phyloP scores from a whole-genome alignment of 2,888 invertebrate genomes.

The Mallateleia sp. region DNA sequence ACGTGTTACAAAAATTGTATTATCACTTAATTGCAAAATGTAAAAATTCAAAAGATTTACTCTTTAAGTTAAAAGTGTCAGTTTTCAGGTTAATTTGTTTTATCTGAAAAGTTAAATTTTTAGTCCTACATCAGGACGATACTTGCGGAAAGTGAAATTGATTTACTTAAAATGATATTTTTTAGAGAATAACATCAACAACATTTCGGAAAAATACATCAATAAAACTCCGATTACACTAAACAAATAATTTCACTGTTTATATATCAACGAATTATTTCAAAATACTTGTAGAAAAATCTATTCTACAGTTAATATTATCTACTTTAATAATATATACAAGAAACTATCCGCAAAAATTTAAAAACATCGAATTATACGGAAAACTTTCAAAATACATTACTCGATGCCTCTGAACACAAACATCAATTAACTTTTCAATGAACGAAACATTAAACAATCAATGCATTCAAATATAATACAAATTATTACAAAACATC shows the following conservation, averaged over 20 bases:
- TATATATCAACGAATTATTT: not conserved
- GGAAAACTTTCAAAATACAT: constrained; percentile 17
- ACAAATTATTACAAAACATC: constrained; percentile 28
- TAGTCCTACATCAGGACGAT: too few relatives aligned
- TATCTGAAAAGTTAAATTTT: too few relatives aligned
- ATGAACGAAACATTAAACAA: constrained; percentile 66
- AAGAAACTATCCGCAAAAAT: constrained; percentile 16
- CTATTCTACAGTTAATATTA: constrained; percentile 34
- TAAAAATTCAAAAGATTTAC: too few relatives aligned
- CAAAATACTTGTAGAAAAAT: constrained; percentile 5
- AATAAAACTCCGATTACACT: not conserved
- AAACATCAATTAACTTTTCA: constrained; percentile 20
- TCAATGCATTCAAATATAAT: constrained; percentile 64
- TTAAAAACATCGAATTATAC: not conserved
- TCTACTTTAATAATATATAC: constrained; percentile 48
- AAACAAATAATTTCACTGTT: not conserved
- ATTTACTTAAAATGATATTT: too few relatives aligned
- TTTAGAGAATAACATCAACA: too few relatives aligned
- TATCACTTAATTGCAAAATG: too few relatives aligned
- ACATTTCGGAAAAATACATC: too few relatives aligned
- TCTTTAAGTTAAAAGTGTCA: too few relatives aligned
- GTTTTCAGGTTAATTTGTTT: too few relatives aligned
- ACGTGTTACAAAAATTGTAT: too few relatives aligned
- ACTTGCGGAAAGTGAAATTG: too few relatives aligned
- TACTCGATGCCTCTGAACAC: constrained; percentile 5